Base-by-base conservation (phyloP, 2,113 vertebrate species). In the Corythoichthys haematopterus region DNA sequence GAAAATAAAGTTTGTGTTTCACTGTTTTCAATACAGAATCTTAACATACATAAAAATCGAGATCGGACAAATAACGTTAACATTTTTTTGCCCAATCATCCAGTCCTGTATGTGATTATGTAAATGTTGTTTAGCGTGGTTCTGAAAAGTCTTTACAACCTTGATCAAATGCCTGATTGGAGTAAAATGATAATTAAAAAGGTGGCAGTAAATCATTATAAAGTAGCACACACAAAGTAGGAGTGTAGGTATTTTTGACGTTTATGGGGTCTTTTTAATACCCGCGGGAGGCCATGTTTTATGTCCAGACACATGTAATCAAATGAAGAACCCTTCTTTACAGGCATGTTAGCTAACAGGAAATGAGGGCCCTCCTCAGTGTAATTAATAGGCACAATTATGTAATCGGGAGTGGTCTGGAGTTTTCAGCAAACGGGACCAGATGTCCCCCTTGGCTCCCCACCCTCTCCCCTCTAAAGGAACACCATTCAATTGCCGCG, bases 311-410 rank as follows among this genome's bases (percentile, higher is more conserved):
- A 67, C 71, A 82, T 62, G 56, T 79, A 82, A 81, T 80, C 80
- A 80, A 60, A 72, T 52, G 71, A 71, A 53, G 63, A 75, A 50
- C 66, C 63, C 58, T 66, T 78, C 71, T 79, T 83, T 83, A 81
- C 79, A 63, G 64, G 64, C 61, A 80, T 88, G 82, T 80, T 76
- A 76, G 77, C 81, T 55, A 47, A 64, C 72, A 84, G 82, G 85
- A 88, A 86, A 84, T 73, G 73, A 83, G 74, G 75, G 68, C 79
- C 75, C 72, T 66, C 70, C 67, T 66, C 59, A 14, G 4, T 71
- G 79, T 86, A 91, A 90, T 91, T 90, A 89, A 92, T 88, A 85
- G 81, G 73, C 45, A 75, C 80, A 90, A 89, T 92, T 89, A 89
- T 89, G 80, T 87, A 80, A 87, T 82, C 78, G 84, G 88, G 68